Evolutionary conservation across 2,888 invertebrate species (phyloP), one percentile per base, ranked within the genome.

Genomic region (Trichogramma dendrolimi): DNA sequence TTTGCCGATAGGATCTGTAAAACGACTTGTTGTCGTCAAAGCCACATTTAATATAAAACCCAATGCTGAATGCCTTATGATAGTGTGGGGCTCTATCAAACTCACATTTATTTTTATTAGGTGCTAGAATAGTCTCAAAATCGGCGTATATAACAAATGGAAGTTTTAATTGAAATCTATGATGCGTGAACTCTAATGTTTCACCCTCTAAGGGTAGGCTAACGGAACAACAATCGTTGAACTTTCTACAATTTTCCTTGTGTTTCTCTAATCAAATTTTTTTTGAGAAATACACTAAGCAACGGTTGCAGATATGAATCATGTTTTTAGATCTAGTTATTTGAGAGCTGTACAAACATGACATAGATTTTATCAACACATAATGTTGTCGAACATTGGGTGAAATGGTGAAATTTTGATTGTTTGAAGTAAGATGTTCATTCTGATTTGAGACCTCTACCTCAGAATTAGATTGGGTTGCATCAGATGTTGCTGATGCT

Each of bases 21-120:
- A 7, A 8, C 27, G 67, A 69, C 27, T 66, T 42, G 6, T 58
- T 55, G 48, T 68, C 67, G 46, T 69, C 65, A 47, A 62, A 69
- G 8, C 55, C 53, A 58, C 69, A 71, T 46, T 71, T 68, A 2
- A 68, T 43, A 56, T 69, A 71, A 57, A 68, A 70, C 2, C 64
- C 69, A 14, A 69, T 53, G 52, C 67, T 67, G 46, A 55, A 67
- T 2, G 69, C 65, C 14, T 66, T 51, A 61, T 71, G 71, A 7
- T 56, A 55, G 39, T 60, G 53, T 11, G 5, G 4, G 10, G 46
- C 4, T 38, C 11, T 10, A 7, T 6, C 8, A 54, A 7, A 14
- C 14, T 14, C 14, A 2, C 14, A 14, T 14, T 14, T 14, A 14
- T 14, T 14, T 14, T 14, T 14, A 14, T 14, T 14, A 43, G 54